These are phyloP conservation scores for Anagrus nilaparvatae DNA, from an alignment of 1,140 invertebrate genomes.

Conservation along the genomic window DNA sequence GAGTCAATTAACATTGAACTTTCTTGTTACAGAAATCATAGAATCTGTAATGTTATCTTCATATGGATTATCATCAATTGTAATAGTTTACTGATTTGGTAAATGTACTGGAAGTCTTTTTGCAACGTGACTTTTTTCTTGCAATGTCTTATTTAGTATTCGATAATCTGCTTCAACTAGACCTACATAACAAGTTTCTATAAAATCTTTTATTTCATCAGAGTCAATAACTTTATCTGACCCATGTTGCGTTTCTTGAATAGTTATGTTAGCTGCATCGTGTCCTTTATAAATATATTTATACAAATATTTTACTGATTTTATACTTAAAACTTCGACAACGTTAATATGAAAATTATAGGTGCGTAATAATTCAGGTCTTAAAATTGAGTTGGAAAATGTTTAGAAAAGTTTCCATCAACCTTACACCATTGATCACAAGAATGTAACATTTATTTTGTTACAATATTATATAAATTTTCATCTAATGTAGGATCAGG, in stretches of 20 bases:
- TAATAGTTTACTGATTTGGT: conserved; percentile 5
- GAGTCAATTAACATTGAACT: conserved; percentile 1
- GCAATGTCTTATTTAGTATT: conserved; percentile 1
- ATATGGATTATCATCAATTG: not conserved
- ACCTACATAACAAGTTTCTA: conserved; percentile 13
- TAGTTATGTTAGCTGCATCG: conserved; percentile 9
- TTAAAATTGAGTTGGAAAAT: conserved; percentile 14
- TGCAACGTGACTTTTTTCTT: conserved; percentile 10
- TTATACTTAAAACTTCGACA: conserved; percentile 10
- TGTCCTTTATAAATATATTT: conserved; percentile 15
- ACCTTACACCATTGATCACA: conserved; percentile 12
- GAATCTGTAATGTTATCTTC: not conserved
- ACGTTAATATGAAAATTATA: conserved; percentile 14
- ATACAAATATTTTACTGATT: conserved; percentile 15
- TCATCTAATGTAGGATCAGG: too few relatives aligned
- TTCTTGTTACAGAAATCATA: too few relatives aligned
- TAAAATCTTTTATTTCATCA: conserved; percentile 15
- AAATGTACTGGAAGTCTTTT: conserved; percentile 10
- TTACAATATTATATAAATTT: too few relatives aligned
- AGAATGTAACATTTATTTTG: conserved; percentile 19
- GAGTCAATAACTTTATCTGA: not conserved
- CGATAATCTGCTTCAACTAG: too few relatives aligned
- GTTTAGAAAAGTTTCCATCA: conserved; percentile 15
- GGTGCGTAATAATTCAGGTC: conserved; percentile 1
- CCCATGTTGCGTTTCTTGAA: conserved; percentile 5